Evolutionary conservation across 2,113 vertebrate species (phyloP).

Genomic region (Laticauda colubrina): DNA sequence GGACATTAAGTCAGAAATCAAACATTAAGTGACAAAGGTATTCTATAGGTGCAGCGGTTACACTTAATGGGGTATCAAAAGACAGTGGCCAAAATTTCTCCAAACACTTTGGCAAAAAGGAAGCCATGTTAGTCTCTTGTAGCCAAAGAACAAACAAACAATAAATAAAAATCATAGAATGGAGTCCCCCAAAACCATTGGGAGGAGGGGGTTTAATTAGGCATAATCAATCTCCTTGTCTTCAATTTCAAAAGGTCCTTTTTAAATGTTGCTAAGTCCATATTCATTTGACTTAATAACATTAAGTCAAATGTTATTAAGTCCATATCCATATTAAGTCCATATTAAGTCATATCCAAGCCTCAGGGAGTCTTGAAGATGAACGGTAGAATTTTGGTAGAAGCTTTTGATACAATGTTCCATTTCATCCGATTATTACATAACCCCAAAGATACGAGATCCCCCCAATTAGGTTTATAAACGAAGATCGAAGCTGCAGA

Average conservation of each 20-base stretch:
- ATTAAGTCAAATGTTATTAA: background rate
- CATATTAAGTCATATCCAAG: background rate
- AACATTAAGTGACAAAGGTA: background rate
- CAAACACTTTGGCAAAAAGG: background rate
- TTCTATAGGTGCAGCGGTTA: background rate
- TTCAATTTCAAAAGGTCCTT: background rate
- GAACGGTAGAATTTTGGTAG: background rate
- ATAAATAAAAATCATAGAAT: background rate
- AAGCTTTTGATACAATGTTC: background rate
- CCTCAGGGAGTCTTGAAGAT: background rate
- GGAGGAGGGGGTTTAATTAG: background rate
- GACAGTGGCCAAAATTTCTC: background rate
- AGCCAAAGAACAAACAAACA: background rate
- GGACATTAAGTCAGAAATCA: background rate
- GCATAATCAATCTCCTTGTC: background rate
- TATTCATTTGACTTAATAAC: background rate
- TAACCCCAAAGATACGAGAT: background rate
- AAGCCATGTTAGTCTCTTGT: background rate
- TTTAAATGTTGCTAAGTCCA: background rate
- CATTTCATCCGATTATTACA: background rate
- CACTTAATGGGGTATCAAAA: background rate
- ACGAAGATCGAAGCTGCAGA: background rate
- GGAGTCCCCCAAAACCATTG: background rate
- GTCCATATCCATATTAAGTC: background rate
- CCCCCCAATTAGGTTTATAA: background rate